These are phyloP conservation scores for Gadus macrocephalus DNA, from an alignment of 2,113 vertebrate genomes.

Conservation along the genomic window DNA sequence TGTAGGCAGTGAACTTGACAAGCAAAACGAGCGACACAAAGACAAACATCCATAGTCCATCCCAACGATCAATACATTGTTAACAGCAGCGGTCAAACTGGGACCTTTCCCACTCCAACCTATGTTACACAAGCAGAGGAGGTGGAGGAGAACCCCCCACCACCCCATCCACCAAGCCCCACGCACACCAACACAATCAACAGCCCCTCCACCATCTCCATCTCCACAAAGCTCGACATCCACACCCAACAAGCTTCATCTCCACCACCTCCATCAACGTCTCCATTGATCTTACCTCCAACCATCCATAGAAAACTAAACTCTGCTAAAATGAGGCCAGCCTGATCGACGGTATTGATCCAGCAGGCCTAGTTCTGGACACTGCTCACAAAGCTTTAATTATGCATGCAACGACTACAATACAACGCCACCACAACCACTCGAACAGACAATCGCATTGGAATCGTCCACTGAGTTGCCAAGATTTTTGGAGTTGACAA, in stretches of 20 bases:
- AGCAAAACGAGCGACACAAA: too few species aligned
- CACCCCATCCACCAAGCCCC: too few species aligned
- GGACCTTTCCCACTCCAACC: slow-evolving; percentile 20
- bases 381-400: slow-evolving; percentile 34
- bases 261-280: too few species aligned
- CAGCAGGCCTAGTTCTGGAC: slow-evolving; percentile 45
- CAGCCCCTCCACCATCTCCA: slow-evolving; percentile 26
- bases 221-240: too few species aligned
- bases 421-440: neutral
- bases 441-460: neutral
- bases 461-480: neutral
- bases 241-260: too few species aligned
- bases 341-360: slow-evolving; percentile 61
- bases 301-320: slow-evolving; percentile 40
- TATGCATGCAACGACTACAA: slow-evolving; percentile 30
- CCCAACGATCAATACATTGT: too few species aligned
- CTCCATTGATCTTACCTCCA: too few species aligned
- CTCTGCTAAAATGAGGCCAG: slow-evolving; percentile 55
- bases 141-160: too few species aligned
- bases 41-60: too few species aligned
- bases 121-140: slow-evolving; percentile 21
- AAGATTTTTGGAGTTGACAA: too few species aligned
- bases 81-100: neutral
- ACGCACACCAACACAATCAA: neutral
- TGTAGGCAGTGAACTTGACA: too few species aligned